Evolutionary conservation across 2,113 vertebrate species (phyloP).

Genomic region (Callospermophilus lateralis): DNA sequence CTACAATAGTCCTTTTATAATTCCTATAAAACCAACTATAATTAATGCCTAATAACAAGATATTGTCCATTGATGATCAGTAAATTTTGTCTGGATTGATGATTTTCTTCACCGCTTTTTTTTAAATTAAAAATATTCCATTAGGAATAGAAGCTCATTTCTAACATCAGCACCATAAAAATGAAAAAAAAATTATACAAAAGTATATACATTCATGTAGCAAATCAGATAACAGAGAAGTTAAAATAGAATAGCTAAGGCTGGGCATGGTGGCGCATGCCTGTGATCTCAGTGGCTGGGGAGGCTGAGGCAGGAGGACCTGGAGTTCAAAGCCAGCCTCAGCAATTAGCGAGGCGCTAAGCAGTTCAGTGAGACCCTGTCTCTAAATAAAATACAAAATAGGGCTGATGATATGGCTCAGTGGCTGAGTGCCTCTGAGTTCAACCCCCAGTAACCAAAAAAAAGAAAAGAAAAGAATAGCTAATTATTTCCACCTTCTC

Average conservation of each 20-base stretch:
- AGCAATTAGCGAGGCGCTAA: no score
- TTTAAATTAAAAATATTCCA: conserved; percentile 33
- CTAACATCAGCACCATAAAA: neutral
- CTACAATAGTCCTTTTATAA: neutral
- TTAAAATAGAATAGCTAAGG: neutral
- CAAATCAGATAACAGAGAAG: neutral
- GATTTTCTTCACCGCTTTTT: conserved; percentile 13
- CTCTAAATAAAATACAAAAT: no score
- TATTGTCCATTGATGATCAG: neutral
- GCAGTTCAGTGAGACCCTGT: no score
- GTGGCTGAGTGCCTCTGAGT: no score
- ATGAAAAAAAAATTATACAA: neutral
- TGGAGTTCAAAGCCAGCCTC: no score
- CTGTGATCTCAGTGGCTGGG: no score
- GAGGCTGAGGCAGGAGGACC: no score
- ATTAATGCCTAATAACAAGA: neutral
- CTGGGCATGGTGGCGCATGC: no score
- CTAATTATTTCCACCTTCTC: neutral
- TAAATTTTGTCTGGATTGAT: neutral
- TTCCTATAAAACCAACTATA: neutral
- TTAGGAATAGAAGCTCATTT: neutral
- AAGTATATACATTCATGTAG: neutral
- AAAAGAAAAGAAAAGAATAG: neutral
- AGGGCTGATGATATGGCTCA: no score
- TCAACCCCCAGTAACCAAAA: no score